A percentile compares a stretch with the other conserved stretches of the same genome.
phyloP scores from a whole-genome alignment of 1,140 invertebrate genomes.

The Tigriopus japonicus region DNA sequence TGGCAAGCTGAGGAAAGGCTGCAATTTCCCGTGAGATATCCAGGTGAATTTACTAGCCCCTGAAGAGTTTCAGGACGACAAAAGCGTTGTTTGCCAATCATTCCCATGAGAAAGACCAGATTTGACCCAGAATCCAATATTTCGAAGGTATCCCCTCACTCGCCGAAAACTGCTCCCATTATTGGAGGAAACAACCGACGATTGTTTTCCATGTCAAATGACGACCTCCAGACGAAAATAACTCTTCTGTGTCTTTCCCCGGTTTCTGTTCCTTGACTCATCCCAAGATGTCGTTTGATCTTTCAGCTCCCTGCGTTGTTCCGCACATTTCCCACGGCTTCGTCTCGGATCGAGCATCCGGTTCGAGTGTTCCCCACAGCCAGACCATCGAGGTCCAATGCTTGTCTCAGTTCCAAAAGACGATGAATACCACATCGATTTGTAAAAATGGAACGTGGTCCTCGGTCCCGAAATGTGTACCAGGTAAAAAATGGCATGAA shows the following conservation, averaged over 20 bases:
- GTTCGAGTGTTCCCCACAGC: slow-evolving; percentile 55
- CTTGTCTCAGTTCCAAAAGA: slow-evolving; percentile 45
- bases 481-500: slow-evolving; percentile 33
- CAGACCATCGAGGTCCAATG: slow-evolving; percentile 65
- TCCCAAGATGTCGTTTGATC: slow-evolving; percentile 6
- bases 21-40: too few species aligned
- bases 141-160: too few species aligned
- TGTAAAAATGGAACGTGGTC: slow-evolving; percentile 94
- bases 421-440: slow-evolving; percentile 31
- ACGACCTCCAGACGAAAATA: too few species aligned
- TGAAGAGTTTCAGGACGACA: too few species aligned
- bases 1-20: too few species aligned
- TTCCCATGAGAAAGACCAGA: background rate
- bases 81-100: slow-evolving; percentile 11
- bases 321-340: slow-evolving; percentile 65
- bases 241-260: too few species aligned
- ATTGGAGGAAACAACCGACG: too few species aligned
- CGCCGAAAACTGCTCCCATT: too few species aligned
- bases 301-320: slow-evolving; percentile 64
- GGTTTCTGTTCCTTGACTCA: too few species aligned
- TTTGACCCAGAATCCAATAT: too few species aligned
- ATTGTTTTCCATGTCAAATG: too few species aligned
- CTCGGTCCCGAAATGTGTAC: slow-evolving; percentile 69
- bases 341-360: slow-evolving; percentile 29
- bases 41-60: too few species aligned